phyloP scores from a whole-genome alignment of 1,140 invertebrate species.

The Drosophila santomea region DNA sequence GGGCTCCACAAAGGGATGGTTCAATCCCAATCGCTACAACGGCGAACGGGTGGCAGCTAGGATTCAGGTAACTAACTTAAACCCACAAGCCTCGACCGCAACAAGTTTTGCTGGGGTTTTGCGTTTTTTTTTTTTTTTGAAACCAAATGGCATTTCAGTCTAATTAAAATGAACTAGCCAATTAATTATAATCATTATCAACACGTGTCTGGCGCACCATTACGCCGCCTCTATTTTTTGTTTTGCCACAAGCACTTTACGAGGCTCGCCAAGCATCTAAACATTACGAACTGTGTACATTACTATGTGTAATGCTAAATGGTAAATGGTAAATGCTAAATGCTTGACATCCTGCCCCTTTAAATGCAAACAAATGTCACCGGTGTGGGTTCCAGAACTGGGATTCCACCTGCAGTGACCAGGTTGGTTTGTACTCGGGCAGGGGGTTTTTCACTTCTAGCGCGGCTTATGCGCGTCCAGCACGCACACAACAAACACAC shows the following conservation, averaged over 20 bases:
- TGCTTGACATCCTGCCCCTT: constrained; percentile 60
- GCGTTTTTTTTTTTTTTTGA: not conserved
- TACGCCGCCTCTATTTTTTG: constrained; percentile 9
- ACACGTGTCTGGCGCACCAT: constrained; percentile 49
- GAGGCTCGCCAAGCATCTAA: constrained; percentile 24
- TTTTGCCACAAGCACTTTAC: constrained; percentile 13
- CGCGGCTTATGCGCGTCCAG: constrained; percentile 61
- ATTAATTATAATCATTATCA: constrained; percentile 76
- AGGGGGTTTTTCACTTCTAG: constrained; percentile 4
- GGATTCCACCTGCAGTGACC: constrained; percentile 15
- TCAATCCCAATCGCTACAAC: constrained; percentile 83
- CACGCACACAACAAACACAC: constrained; percentile 71
- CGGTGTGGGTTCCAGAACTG: constrained; percentile 29
- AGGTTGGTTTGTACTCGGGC: not conserved
- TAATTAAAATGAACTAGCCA: constrained; percentile 62
- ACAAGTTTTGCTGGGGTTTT: constrained; percentile 44
- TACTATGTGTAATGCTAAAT: constrained; percentile 63
- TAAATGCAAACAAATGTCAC: constrained; percentile 74
- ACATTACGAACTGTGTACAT: constrained; percentile 29
- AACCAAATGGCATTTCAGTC: constrained; percentile 50
- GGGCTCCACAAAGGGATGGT: constrained; percentile 86
- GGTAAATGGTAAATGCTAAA: constrained; percentile 77
- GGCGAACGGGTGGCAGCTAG: constrained; percentile 84
- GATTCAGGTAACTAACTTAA: constrained; percentile 80
- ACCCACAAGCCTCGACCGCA: constrained; percentile 15